Evolutionary conservation across 2,888 invertebrate species (phyloP).

Genomic region (Eristalis intricaria): DNA sequence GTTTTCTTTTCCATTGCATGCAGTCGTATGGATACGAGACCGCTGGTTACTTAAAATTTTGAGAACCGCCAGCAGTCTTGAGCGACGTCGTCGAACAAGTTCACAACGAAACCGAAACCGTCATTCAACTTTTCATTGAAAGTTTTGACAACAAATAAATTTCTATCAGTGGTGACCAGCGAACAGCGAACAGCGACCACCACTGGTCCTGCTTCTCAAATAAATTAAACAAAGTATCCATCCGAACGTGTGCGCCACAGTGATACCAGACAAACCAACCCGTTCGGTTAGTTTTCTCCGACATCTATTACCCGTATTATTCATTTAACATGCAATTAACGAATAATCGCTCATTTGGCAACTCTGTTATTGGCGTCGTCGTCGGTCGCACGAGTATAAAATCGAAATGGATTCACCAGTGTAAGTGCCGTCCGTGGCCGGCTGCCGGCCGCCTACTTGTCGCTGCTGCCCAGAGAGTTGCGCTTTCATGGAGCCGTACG

Average conservation of each 20-base stretch:
- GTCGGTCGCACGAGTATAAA: conserved; percentile 26
- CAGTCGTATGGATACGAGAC: background rate
- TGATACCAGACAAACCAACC: conserved; percentile 16
- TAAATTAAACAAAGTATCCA: background rate
- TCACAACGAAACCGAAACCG: conserved; percentile 42
- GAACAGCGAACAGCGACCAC: background rate
- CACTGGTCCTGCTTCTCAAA: conserved; percentile 19
- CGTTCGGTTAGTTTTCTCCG: conserved; percentile 43
- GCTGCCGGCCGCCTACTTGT: background rate
- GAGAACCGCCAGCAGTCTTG: background rate
- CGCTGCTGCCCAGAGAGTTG: background rate
- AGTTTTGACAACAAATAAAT: conserved; percentile 48
- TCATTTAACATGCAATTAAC: conserved; percentile 34
- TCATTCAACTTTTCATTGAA: conserved; percentile 42
- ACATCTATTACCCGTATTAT: conserved; percentile 18
- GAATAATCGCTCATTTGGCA: conserved; percentile 49
- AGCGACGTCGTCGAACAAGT: background rate
- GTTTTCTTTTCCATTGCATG: background rate
- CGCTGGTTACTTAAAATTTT: background rate
- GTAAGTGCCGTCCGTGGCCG: conserved; percentile 33
- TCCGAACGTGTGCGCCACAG: background rate
- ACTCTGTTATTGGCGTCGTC: conserved; percentile 31
- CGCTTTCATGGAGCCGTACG: background rate
- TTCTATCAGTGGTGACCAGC: conserved; percentile 29
- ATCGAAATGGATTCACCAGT: conserved; percentile 65